A percentile compares a stretch with the other conserved stretches of the same genome.
Evolutionary conservation across 2,797 vertebrate genomes (phyloP).

Genomic region (Labroides dimidiatus): DNA sequence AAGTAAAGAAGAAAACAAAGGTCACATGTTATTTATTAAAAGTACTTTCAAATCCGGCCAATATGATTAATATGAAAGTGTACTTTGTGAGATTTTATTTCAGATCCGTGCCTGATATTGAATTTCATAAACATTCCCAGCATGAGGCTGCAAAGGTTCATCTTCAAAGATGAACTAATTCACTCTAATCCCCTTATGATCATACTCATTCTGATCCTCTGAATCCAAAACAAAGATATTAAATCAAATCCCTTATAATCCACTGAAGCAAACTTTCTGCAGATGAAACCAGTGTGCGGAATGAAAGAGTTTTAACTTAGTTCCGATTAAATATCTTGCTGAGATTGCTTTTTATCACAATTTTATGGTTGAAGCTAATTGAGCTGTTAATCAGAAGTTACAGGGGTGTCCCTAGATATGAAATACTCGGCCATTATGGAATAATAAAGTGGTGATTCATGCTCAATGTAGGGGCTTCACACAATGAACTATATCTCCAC

Average conservation of each 20-base stretch:
- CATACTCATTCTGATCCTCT: slow-evolving; percentile 56
- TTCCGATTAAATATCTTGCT: slow-evolving; percentile 41
- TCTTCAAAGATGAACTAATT: slow-evolving; percentile 54
- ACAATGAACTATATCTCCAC: slow-evolving; percentile 20
- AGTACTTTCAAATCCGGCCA: slow-evolving; percentile 13
- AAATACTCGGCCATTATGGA: slow-evolving; percentile 24
- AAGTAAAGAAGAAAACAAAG: neutral
- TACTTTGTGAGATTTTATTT: neutral
- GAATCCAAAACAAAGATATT: slow-evolving; percentile 70
- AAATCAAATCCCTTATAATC: slow-evolving; percentile 66
- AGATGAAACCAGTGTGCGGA: slow-evolving; percentile 20
- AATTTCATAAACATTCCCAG: slow-evolving; percentile 26
- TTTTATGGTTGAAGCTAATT: slow-evolving; percentile 47
- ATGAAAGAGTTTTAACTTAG: slow-evolving; percentile 19
- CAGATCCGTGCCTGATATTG: slow-evolving; percentile 13
- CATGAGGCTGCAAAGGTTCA: slow-evolving; percentile 31
- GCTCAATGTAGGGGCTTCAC: neutral
- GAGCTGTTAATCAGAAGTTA: slow-evolving; percentile 49
- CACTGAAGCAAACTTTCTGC: slow-evolving; percentile 52
- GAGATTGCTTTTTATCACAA: slow-evolving; percentile 46
- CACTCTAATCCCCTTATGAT: slow-evolving; percentile 65
- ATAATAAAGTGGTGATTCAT: neutral
- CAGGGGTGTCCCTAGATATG: slow-evolving; percentile 17
- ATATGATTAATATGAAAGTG: neutral
- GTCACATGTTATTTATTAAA: slow-evolving; percentile 4